Conservation (phyloP, 2,113 vertebrate genomes). For the Cranoglanis bouderius region DNA sequence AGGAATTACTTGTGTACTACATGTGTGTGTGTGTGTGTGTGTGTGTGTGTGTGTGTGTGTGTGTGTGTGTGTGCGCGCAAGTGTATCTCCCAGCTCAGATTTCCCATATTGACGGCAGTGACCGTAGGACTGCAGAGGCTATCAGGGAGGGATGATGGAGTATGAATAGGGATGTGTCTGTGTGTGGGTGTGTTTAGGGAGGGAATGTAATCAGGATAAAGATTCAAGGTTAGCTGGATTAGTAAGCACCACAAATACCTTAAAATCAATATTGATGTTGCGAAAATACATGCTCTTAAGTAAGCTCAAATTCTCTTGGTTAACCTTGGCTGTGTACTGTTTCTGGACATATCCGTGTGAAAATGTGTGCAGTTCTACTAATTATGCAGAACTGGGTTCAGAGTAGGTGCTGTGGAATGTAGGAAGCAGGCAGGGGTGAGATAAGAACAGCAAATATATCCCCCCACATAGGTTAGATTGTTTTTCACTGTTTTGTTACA, state of each 20-base stretch:
- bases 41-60: conserved; percentile 38
- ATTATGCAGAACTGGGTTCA: not conserved
- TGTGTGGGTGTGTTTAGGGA: conserved; percentile 4
- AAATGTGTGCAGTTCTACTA: not conserved
- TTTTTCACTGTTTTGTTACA: not conserved
- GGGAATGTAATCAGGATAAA: conserved; percentile 4
- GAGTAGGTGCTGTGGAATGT: conserved; percentile 29
- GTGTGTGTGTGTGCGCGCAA: conserved; percentile 30
- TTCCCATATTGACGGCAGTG: conserved; percentile 39
- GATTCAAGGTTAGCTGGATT: conserved; percentile 25
- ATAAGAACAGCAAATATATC: not conserved
- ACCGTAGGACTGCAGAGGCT: not conserved
- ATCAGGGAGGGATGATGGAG: not conserved
- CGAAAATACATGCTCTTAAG: not conserved
- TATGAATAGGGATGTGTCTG: not conserved
- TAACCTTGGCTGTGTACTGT: not conserved
- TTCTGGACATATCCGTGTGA: not conserved
- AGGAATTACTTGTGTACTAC: conserved; percentile 36
- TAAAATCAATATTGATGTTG: not conserved
- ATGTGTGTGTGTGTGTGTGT: conserved; percentile 29
- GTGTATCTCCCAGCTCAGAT: conserved; percentile 44
- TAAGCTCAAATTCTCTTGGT: not conserved
- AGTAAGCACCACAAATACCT: not conserved
- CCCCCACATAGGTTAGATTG: not conserved
- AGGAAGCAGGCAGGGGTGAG: not conserved